Percentiles rank a stretch among this genome's conserved stretches.
Evolutionary conservation across 1,140 invertebrate species (phyloP).

Genomic region (Camponotus pennsylvanicus): DNA sequence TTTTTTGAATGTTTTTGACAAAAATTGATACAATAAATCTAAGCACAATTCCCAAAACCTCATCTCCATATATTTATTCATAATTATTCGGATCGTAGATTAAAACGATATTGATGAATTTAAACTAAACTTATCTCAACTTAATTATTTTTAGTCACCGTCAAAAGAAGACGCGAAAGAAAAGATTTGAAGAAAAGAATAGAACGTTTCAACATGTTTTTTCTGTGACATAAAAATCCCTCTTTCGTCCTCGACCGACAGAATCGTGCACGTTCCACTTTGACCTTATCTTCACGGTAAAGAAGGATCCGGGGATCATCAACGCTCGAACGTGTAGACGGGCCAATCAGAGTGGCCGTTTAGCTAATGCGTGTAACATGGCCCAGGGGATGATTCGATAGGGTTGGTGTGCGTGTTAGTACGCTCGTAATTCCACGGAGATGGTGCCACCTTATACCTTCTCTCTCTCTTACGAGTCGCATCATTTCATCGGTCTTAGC

Average conservation of each 20-base stretch:
- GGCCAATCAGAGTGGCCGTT: conserved; percentile 75
- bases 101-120: too few relatives aligned
- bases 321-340: conserved; percentile 41
- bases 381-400: conserved; percentile 70
- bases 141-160: background rate
- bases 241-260: background rate
- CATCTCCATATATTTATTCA: too few relatives aligned
- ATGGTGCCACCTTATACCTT: conserved; percentile 54
- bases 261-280: conserved; percentile 24
- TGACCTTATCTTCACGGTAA: conserved; percentile 22
- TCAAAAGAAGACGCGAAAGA: background rate
- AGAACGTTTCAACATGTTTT: conserved; percentile 38
- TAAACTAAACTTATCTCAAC: background rate
- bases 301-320: conserved; percentile 55
- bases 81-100: too few relatives aligned
- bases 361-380: conserved; percentile 76
- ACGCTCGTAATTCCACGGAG: conserved; percentile 64
- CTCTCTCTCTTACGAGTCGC: conserved; percentile 9
- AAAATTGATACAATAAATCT: too few relatives aligned
- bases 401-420: conserved; percentile 65
- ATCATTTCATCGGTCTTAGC: conserved; percentile 34
- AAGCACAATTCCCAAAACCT: too few relatives aligned
- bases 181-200: background rate
- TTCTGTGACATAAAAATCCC: conserved; percentile 29
- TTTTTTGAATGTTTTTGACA: too few relatives aligned